Evolutionary conservation across 1,140 invertebrate genomes (phyloP).

Genomic region (Venustaconcha ellipsiformis): DNA sequence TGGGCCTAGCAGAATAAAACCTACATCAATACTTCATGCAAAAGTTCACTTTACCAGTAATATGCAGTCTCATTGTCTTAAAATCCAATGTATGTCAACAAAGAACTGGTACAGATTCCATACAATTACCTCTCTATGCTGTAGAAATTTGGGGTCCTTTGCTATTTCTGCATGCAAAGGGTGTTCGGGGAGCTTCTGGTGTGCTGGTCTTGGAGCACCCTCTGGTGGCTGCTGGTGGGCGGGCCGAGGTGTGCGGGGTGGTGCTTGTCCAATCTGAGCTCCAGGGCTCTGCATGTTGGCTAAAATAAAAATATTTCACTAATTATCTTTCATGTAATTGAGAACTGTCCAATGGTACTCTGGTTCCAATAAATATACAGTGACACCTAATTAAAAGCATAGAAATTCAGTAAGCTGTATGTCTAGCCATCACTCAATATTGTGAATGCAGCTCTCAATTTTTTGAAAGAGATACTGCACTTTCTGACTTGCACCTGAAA

Average conservation of each 20-base stretch:
- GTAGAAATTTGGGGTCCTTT: too few species aligned
- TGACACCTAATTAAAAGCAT: background rate
- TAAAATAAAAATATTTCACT: background rate
- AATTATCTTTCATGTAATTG: conserved; percentile 1
- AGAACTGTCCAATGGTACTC: background rate
- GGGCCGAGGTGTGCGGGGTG: conserved; percentile 7
- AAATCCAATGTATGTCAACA: too few species aligned
- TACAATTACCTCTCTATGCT: too few species aligned
- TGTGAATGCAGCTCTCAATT: too few species aligned
- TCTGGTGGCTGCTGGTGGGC: conserved; percentile 29
- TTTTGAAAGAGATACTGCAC: too few species aligned
- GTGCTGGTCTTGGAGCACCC: conserved; percentile 22
- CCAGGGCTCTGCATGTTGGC: conserved; percentile 12
- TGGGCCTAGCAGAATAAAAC: too few species aligned
- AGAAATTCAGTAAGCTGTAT: background rate
- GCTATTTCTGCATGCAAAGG: conserved; percentile 1
- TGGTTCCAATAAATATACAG: background rate
- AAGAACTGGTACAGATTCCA: too few species aligned
- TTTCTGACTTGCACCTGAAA: too few species aligned
- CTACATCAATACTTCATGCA: too few species aligned
- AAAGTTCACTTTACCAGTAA: too few species aligned
- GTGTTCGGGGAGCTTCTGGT: conserved; percentile 37
- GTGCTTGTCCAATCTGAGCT: conserved; percentile 2
- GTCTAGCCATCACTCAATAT: background rate
- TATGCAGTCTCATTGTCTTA: too few species aligned